Conservation (phyloP, 2,888 invertebrate species). For the Trimorus sp. region DNA sequence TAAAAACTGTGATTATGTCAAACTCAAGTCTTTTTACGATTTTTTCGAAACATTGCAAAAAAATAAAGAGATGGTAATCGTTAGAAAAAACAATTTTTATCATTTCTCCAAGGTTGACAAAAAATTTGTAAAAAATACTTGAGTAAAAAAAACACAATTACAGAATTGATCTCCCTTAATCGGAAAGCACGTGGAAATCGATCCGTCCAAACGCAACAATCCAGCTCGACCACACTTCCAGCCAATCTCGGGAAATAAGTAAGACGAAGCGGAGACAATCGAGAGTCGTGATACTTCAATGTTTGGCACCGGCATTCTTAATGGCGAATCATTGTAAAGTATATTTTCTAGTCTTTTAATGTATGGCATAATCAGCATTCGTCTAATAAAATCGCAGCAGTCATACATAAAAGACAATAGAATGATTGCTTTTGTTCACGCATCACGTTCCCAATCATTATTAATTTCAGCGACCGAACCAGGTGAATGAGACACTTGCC, state of each 20-base stretch:
- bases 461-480: conserved; percentile 22
- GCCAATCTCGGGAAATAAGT: not conserved
- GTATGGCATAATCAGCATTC: conserved; percentile 49
- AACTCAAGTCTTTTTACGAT: too few species aligned
- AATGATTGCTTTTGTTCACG: conserved; percentile 35
- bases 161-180: too few species aligned
- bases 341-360: conserved; percentile 60
- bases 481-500: conserved; percentile 3
- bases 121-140: too few species aligned
- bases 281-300: conserved; percentile 10
- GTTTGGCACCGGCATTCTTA: conserved; percentile 28
- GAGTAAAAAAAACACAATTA: too few species aligned
- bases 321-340: conserved; percentile 43
- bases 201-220: conserved; percentile 24
- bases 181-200: conserved; percentile 3
- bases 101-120: too few species aligned
- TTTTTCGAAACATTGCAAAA: too few species aligned
- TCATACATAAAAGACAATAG: conserved; percentile 57
- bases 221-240: conserved; percentile 28
- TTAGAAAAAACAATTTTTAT: too few species aligned
- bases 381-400: conserved; percentile 44
- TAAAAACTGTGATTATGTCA: too few species aligned
- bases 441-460: conserved; percentile 26
- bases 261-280: not conserved
- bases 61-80: too few species aligned